A percentile compares a stretch with the other conserved stretches of the same genome.
phyloP scores from a whole-genome alignment of 2,888 invertebrate genomes.

The Eilema depressum region DNA sequence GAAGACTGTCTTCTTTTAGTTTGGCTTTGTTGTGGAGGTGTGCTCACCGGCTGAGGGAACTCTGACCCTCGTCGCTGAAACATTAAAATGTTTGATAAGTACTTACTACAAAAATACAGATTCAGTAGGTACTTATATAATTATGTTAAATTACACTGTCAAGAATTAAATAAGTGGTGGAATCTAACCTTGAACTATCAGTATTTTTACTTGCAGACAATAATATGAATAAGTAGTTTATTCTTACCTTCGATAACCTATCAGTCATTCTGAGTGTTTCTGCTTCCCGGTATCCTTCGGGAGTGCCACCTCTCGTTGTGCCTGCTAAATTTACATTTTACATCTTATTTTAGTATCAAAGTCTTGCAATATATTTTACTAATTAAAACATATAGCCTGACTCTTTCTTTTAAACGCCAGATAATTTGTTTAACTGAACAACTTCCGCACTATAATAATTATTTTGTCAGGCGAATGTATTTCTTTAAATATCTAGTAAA shows the following conservation, averaged over 20 bases:
- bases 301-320: constrained; percentile 72
- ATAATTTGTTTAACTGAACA: neutral
- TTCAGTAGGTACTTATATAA: neutral
- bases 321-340: constrained; percentile 59
- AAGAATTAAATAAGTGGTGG: neutral
- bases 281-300: constrained; percentile 82
- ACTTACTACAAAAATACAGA: no score
- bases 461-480: neutral
- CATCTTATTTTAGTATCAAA: neutral
- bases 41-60: constrained; percentile 80
- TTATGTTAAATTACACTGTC: no score
- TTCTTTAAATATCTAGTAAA: no score
- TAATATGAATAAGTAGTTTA: neutral
- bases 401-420: no score
- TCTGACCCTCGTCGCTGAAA: constrained; percentile 82
- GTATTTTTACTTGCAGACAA: neutral
- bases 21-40: constrained; percentile 75
- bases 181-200: neutral
- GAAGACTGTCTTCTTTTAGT: constrained; percentile 77
- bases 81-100: neutral
- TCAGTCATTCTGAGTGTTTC: constrained; percentile 81
- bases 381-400: no score
- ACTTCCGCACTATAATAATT: neutral
- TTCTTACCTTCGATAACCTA: constrained; percentile 71
- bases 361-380: no score